Base-by-base conservation (phyloP, 92 coral and sea anemone species). In the Pocillopora meandrina region DNA sequence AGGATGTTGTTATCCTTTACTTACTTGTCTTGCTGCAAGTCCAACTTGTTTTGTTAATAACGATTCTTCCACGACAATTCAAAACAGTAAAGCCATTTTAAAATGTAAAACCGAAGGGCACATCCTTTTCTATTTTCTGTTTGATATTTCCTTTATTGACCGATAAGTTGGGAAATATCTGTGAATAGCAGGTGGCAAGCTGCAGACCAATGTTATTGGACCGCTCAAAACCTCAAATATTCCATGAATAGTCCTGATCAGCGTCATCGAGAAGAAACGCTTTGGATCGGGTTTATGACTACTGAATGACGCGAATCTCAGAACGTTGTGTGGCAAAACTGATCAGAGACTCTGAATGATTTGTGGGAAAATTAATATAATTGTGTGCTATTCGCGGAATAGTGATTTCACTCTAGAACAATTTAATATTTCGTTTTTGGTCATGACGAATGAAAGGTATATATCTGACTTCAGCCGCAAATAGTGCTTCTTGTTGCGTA, bases 151-250 rank as follows among this genome's bases (percentile, higher is more conserved):
- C 56, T 19, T 69, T 52, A 74, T 56, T 66, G 74, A 55, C 83
- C 65, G 19, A 10, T 34, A 77, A 65, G 65, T 80, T 26, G 65
- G 75, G 16, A 80, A 80, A 47, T 33, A 61, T 71, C 69, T 59
- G 76, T 56, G 5, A 58, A 23, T 67, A 31, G 85, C 85, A 81
- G 85, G 85, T 81, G 85, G 85, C 85, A 26, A 70, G 34, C 71
- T 21, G 21, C 10, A 59, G 59, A 10, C 17, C 42, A 61, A 36
- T 60, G 16, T 59, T 7, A 81, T 81, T 81, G 85, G 85, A 60
- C 69, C 21, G 36, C 16, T 26, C 14, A 36, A 65, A 35, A 34
- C 69, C 78, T 23, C 77, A 71, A 20, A 20, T 36, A 58, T 16
- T 71, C 33, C 71, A 60, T 81, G 61, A 71, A 71, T 81, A 81